These are phyloP conservation scores for Psammodynastes pulverulentus DNA, from an alignment of 2,113 vertebrate genomes.

Conservation along the genomic window DNA sequence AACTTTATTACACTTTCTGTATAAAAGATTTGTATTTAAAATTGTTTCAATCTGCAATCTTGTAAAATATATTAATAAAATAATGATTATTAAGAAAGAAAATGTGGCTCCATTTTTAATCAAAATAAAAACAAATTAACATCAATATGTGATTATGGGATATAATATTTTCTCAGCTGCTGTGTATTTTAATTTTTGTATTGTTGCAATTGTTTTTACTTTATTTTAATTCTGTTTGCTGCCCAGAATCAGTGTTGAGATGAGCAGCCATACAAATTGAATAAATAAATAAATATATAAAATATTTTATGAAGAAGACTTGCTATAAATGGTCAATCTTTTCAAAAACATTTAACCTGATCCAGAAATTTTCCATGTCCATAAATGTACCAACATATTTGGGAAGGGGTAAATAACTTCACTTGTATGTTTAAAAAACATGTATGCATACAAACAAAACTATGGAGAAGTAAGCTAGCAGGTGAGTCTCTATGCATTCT, in stretches of 20 bases:
- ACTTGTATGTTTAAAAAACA: background rate
- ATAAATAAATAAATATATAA: background rate
- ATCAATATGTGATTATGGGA: background rate
- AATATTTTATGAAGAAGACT: conserved; percentile 1
- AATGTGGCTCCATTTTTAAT: conserved; percentile 20
- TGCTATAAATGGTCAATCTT: conserved; percentile 41
- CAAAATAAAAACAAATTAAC: background rate
- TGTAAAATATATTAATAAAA: conserved; percentile 93
- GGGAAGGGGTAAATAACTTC: background rate
- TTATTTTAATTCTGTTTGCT: background rate
- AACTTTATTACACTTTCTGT: conserved; percentile 91
- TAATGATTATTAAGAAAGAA: conserved; percentile 79
- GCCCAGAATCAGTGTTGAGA: background rate
- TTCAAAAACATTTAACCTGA: background rate
- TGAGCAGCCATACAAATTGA: background rate
- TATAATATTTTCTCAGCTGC: background rate
- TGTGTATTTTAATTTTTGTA: background rate
- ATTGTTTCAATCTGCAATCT: conserved; percentile 86
- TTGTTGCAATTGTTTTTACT: background rate
- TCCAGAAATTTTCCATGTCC: background rate
- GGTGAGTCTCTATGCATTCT: background rate
- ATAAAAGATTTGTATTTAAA: conserved; percentile 91
- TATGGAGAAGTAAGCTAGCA: background rate
- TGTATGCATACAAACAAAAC: background rate
- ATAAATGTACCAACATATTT: background rate